Evolutionary conservation across 2,113 vertebrate species (phyloP), one percentile per base, ranked within the genome.

Genomic region (Stigmatopora argus): DNA sequence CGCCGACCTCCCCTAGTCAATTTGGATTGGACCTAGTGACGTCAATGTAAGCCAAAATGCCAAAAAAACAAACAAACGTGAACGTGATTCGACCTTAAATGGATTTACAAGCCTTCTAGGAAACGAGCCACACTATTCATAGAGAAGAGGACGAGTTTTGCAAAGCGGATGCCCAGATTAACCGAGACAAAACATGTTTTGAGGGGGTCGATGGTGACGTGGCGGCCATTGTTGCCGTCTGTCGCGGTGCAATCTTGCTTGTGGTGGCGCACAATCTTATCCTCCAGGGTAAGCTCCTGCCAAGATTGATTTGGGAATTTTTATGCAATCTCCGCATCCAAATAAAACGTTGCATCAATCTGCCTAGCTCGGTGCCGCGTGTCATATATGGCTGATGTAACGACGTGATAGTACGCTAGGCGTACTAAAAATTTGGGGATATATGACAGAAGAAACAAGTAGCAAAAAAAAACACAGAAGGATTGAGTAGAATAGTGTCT

Each of bases 261-360:
- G 11, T 23, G n/a, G 9, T 14, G 19, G n/a, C 21, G 19, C 15
- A 41, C 41, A 61, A 61, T 61, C 59, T 44, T 41, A 61, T 61
- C 59, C 59, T 45, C 59, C 44, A 45, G 44, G 19, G 38, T 61
- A 61, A 61, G 41, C 38, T 61, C 44, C 38, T 41, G 38, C 38
- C 4, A 14, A 61, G 59, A 61, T 61, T 23, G 59, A 61, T 45
- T 61, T 61, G 13, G 21, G 59, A 45, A 61, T 61, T 45, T 23
- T 61, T 19, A 23, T 38, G 45, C 38, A 61, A 61, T 61, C 59
- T 45, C 41, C 44, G 21, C 7, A 44, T 61, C 59, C 35, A 60
- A 35, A 44, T n/a, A 19, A 14, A 45, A 23, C n/a, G 21, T 61
- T 7, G 5, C 34, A 23, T 14, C 31, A 35, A 31, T 15, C 3